Base-by-base conservation (phyloP, 2,797 vertebrate species). In the Apogon hyalosoma region DNA sequence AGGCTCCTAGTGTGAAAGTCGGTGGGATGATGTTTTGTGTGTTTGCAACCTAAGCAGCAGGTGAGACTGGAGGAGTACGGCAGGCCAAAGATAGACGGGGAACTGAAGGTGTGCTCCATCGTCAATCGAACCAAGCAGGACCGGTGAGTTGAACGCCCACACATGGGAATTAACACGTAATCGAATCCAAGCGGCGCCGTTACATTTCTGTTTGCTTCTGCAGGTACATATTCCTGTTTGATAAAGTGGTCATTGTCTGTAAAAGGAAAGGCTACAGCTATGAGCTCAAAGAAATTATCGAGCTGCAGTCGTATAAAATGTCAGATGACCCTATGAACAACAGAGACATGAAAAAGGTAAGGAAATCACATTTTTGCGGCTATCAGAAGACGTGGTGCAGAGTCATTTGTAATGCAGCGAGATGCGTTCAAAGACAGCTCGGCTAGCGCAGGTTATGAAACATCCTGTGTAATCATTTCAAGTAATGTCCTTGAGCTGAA, bases 241-340 rank as follows among this genome's bases (percentile, higher is more conserved):
- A 99, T 87, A 99, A 99, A 94, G 98, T 98, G 80, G 97, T 98
- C 76, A 98, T 99, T 0, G 96, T 99, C 70, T 99, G 98, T 91
- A 99, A 99, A 85, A 90, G 98, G 83, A 96, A 95, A 91, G 96
- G 96, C 14, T 97, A 99, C 83, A 98, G 85, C 89, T 99, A 99
- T 0, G 98, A 99, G 90, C 94, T 99, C 73, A 99, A 98, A 83
- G 97, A 99, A 86, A 96, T 97, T 56, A 97, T 99, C 10, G 98
- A 99, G 70, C 95, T 99, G 54, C 94, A 97, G 47, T 91, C 87
- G 4, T 97, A 99, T 87, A 99, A 99, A 92, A 96, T 99, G 96
- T 96, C 96, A 0, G 97, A 99, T 0, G 98, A 99, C 85, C 98
- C 96, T n/a, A 98, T 94, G 91, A 98, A 98, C 92, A 98, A 98